These are phyloP conservation scores for Wasmannia auropunctata DNA, from an alignment of 1,140 invertebrate species.

Conservation along the genomic window DNA sequence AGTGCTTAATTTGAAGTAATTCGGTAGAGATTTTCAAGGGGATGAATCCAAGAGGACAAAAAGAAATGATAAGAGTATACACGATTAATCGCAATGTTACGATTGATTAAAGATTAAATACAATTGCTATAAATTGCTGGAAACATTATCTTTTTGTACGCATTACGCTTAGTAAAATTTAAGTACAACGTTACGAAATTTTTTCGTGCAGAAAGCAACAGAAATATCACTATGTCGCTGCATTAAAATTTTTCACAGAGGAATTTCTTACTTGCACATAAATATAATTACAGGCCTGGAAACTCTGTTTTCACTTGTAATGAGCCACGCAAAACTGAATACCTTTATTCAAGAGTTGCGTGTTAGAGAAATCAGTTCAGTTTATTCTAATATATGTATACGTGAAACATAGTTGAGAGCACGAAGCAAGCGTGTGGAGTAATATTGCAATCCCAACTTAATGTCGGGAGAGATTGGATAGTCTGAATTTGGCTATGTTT, in stretches of 20 bases:
- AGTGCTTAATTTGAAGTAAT: background rate
- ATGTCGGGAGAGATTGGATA: background rate
- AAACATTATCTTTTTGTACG: background rate
- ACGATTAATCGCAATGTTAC: too few species aligned
- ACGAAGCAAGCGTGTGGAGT: background rate
- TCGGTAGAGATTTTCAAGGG: background rate
- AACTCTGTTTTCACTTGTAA: background rate
- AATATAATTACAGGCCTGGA: background rate
- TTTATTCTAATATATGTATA: background rate
- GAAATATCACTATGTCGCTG: background rate
- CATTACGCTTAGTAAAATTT: background rate
- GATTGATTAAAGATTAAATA: background rate
- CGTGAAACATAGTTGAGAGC: background rate
- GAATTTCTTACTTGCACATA: background rate
- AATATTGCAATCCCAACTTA: background rate
- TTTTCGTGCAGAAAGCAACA: background rate
- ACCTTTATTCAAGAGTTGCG: background rate
- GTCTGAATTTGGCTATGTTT: constrained; percentile 23
- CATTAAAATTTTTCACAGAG: background rate
- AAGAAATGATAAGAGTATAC: background rate
- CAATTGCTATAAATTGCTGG: background rate
- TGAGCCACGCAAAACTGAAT: background rate
- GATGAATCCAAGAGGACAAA: background rate
- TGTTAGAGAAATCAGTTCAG: background rate
- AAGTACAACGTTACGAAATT: background rate